Evolutionary conservation across 2,888 invertebrate species (phyloP).

Genomic region (Lysandra coridon): DNA sequence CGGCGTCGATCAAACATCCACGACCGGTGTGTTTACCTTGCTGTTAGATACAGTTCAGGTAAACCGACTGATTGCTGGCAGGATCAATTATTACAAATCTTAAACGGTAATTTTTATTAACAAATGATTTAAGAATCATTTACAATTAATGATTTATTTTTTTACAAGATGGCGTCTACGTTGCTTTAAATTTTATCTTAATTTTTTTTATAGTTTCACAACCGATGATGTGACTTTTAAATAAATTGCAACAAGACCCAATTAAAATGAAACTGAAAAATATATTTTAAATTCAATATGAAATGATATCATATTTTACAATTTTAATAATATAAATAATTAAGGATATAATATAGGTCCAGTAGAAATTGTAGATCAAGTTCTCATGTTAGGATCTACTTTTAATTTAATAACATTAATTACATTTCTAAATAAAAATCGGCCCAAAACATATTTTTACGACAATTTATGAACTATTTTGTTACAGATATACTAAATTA

Average conservation of each 20-base stretch:
- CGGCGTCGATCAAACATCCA: slow-evolving; percentile 1
- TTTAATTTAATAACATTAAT: too few species aligned
- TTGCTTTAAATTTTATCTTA: not conserved
- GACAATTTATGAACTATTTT: not conserved
- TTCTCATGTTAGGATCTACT: too few species aligned
- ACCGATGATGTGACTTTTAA: not conserved
- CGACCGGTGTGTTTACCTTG: not conserved
- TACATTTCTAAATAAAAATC: too few species aligned
- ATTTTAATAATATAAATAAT: not conserved
- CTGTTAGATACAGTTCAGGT: not conserved
- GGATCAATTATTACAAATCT: not conserved
- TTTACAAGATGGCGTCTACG: too few species aligned
- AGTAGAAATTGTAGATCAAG: too few species aligned
- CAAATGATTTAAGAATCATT: too few species aligned
- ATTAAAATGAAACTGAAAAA: not conserved
- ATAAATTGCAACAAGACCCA: slow-evolving; percentile 4
- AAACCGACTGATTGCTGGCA: not conserved
- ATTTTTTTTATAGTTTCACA: not conserved
- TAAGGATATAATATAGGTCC: not conserved
- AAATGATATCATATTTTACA: not conserved
- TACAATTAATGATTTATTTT: too few species aligned
- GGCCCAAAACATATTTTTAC: not conserved
- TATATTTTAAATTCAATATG: not conserved
- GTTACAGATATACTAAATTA: slow-evolving; percentile 9
- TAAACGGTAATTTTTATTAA: too few species aligned